Evolutionary conservation across 2,113 vertebrate genomes (phyloP).

Genomic region (Thunnus maccoyii): DNA sequence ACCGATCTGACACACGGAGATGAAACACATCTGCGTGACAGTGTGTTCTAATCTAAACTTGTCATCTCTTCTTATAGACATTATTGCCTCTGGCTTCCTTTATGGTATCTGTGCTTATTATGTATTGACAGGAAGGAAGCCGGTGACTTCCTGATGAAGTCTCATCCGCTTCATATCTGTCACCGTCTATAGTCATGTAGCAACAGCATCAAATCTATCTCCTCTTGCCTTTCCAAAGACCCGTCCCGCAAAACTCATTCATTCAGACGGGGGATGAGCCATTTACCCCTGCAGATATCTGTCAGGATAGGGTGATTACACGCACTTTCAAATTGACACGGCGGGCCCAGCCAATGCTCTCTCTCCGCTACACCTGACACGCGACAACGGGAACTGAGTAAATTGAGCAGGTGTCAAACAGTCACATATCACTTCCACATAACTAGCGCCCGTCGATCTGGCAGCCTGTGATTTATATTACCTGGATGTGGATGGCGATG

Average conservation of each 20-base stretch:
- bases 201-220: not conserved
- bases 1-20: not conserved
- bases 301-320: slow-evolving; percentile 42
- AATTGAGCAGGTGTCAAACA: slow-evolving; percentile 59
- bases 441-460: slow-evolving; percentile 35
- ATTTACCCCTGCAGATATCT: slow-evolving; percentile 19
- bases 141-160: slow-evolving; percentile 2
- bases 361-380: not conserved
- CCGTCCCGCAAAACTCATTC: not conserved
- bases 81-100: not conserved
- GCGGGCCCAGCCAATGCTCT: not conserved
- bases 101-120: not conserved
- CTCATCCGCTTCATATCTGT: not conserved
- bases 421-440: slow-evolving; percentile 41
- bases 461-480: slow-evolving; percentile 59
- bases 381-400: slow-evolving; percentile 18
- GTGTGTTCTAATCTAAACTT: not conserved
- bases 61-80: not conserved
- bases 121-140: slow-evolving; percentile 1
- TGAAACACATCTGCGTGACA: not conserved
- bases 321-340: not conserved
- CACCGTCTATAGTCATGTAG: not conserved
- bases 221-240: not conserved
- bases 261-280: slow-evolving; percentile 1
- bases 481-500: slow-evolving; percentile 26